Evolutionary conservation across 2,888 invertebrate species (phyloP).

Genomic region (Lithophane leautieri): DNA sequence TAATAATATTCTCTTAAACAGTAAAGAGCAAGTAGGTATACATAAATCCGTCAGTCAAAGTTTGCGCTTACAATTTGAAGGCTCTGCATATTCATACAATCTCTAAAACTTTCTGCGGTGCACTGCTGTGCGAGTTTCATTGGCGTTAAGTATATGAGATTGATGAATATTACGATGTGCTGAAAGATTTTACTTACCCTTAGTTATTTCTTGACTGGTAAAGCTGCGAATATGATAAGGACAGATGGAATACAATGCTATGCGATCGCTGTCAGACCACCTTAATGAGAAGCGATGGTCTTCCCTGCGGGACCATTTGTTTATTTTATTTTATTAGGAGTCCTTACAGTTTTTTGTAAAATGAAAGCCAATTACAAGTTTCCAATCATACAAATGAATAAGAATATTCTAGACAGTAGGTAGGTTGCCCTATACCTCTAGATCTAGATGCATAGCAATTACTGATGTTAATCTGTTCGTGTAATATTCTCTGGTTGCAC

Average conservation of each 20-base stretch:
- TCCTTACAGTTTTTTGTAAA: not conserved
- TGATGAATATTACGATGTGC: conserved; percentile 30
- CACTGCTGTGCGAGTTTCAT: conserved; percentile 52
- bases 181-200: conserved; percentile 5
- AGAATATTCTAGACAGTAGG: not conserved
- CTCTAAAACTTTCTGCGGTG: conserved; percentile 65
- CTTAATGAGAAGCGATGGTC: not conserved
- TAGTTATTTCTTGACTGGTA: conserved; percentile 3
- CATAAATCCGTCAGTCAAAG: conserved; percentile 61
- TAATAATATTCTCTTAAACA: conserved; percentile 26
- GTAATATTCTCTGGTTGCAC: not conserved
- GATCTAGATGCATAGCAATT: not conserved
- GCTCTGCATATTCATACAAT: conserved; percentile 72
- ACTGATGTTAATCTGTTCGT: not conserved
- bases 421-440: not conserved
- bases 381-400: not conserved
- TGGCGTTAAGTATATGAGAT: conserved; percentile 53
- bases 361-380: not conserved
- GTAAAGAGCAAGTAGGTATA: conserved; percentile 32
- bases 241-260: not conserved
- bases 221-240: not conserved
- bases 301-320: not conserved
- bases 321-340: not conserved
- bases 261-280: not conserved
- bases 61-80: conserved; percentile 69